These are phyloP conservation scores for Homarus gammarus DNA, from an alignment of 2,888 invertebrate genomes.

Conservation along the genomic window DNA sequence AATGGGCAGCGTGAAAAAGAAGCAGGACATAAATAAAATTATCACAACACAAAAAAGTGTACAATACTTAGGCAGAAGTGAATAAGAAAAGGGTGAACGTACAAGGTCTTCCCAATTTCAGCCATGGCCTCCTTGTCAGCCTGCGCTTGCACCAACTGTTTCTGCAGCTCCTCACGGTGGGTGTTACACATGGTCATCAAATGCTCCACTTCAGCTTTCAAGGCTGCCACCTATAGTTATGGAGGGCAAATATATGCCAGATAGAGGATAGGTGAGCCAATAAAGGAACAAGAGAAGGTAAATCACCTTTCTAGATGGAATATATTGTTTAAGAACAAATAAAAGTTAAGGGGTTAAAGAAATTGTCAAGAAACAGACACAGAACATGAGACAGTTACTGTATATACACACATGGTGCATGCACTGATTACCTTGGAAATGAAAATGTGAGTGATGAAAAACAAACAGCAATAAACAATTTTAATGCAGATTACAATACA, in stretches of 20 bases:
- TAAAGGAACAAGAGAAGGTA: neutral
- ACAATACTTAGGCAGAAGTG: neutral
- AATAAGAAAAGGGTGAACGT: constrained; percentile 13
- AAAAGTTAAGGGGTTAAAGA: neutral
- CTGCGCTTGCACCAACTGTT: constrained; percentile 52
- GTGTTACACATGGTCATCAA: constrained; percentile 45
- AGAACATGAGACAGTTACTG: too few relatives aligned
- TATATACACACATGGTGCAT: too few relatives aligned
- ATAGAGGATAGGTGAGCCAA: neutral
- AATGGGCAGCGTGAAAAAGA: too few relatives aligned
- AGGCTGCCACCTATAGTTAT: constrained; percentile 33
- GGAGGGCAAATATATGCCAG: constrained; percentile 12
- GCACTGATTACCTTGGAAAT: too few relatives aligned
- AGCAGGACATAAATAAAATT: neutral
- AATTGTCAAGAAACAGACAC: neutral
- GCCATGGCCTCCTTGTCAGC: constrained; percentile 58
- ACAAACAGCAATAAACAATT: too few relatives aligned
- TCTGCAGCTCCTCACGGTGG: constrained; percentile 63
- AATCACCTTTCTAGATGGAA: neutral
- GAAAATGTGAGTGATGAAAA: too few relatives aligned
- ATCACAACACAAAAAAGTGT: neutral
- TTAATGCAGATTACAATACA: too few relatives aligned
- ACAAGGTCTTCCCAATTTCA: constrained; percentile 60
- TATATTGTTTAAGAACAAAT: neutral
- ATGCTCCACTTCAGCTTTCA: constrained; percentile 60